These are phyloP conservation scores for Tympanoctomys barrerae DNA, from an alignment of 2,797 vertebrate species.

Conservation along the genomic window DNA sequence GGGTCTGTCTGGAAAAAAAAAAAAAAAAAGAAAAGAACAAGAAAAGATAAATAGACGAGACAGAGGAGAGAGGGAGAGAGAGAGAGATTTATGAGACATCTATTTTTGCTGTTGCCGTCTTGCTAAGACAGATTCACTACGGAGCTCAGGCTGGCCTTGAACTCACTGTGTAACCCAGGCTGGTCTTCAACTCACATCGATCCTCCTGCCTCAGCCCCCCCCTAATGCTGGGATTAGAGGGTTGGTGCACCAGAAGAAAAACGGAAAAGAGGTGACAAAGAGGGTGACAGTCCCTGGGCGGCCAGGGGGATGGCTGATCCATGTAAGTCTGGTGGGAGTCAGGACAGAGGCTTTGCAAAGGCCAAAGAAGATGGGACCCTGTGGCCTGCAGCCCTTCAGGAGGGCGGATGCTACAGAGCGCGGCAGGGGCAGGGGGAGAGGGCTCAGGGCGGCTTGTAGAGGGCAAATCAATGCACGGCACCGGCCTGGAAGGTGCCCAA, in stretches of 20 bases:
- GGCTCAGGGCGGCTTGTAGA: constrained; percentile 38
- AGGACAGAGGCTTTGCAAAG: constrained; percentile 41
- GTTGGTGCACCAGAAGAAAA: not conserved
- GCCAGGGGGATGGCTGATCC: not conserved
- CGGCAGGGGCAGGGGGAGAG: constrained; percentile 26
- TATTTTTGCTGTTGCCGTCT: not conserved
- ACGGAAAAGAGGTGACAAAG: not conserved
- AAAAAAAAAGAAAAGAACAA: not conserved
- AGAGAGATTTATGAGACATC: not conserved
- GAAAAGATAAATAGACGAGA: not conserved
- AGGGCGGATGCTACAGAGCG: constrained; percentile 65
- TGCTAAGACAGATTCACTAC: not conserved
- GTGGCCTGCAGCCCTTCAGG: constrained; percentile 30
- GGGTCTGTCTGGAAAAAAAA: not conserved
- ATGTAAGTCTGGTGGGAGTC: constrained; percentile 16
- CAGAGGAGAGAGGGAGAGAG: too few relatives aligned
- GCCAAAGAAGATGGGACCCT: not conserved
- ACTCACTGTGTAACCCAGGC: not conserved
- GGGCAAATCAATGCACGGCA: not conserved
- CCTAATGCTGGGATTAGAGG: not conserved
- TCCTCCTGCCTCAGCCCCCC: not conserved
- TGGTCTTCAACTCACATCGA: not conserved
- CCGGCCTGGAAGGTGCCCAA: constrained; percentile 76
- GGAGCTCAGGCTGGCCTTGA: not conserved
- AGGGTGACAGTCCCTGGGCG: not conserved